phyloP scores from a whole-genome alignment of 2,797 vertebrate species.

The Lepilemur septentrionalis region DNA sequence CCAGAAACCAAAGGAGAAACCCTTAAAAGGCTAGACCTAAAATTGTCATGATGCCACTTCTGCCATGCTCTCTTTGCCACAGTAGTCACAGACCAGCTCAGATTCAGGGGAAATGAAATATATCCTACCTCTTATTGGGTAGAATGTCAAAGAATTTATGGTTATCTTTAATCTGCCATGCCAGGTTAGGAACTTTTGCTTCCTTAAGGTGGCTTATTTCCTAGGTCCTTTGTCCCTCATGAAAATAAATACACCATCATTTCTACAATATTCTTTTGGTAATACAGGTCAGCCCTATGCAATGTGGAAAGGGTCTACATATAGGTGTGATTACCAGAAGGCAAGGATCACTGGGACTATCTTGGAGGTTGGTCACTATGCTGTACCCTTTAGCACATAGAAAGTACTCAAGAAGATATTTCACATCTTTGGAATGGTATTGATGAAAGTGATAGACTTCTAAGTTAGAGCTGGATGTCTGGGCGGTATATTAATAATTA shows the following conservation, averaged over 20 bases:
- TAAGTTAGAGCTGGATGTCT: neutral
- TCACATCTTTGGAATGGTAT: neutral
- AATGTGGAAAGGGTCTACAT: neutral
- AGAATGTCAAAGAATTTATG: neutral
- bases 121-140: neutral
- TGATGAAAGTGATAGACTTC: neutral
- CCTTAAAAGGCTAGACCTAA: neutral
- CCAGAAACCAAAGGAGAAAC: neutral
- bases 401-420: neutral
- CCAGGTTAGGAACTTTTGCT: neutral
- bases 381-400: neutral
- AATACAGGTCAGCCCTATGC: neutral
- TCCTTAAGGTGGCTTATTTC: neutral
- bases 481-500: neutral
- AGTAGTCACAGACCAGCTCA: neutral
- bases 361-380: neutral
- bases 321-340: neutral
- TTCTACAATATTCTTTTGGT: neutral
- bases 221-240: neutral
- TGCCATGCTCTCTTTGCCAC: neutral
- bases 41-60: neutral
- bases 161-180: neutral
- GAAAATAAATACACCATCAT: neutral
- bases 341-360: accelerated
- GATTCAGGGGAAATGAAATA: neutral